Evolutionary conservation across 2,888 invertebrate species (phyloP).

Genomic region (Mesorhabditis sp.): DNA sequence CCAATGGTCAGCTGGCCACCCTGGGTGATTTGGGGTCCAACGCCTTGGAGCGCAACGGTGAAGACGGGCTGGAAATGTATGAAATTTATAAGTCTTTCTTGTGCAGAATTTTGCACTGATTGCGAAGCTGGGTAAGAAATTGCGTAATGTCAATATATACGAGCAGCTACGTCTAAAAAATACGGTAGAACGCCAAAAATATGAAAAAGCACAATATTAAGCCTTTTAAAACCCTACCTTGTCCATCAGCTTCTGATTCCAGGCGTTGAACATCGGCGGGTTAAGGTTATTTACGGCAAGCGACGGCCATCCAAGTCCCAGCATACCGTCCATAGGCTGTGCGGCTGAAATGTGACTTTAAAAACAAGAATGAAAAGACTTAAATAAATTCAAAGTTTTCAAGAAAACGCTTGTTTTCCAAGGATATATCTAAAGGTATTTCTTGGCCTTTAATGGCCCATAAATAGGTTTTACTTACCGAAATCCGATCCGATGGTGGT

Average conservation of each 20-base stretch:
- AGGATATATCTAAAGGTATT: too few relatives aligned
- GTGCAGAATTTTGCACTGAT: constrained; percentile 9
- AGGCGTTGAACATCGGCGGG: constrained; percentile 47
- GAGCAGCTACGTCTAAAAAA: too few relatives aligned
- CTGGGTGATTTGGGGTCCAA: constrained; percentile 16
- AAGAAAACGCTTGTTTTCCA: too few relatives aligned
- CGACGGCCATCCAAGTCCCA: constrained; percentile 60
- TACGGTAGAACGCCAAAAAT: too few relatives aligned
- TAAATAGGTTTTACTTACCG: constrained; percentile 50
- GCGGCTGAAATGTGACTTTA: not conserved
- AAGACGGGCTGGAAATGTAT: constrained; percentile 23
- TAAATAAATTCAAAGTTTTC: too few relatives aligned
- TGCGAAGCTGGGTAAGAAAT: not conserved
- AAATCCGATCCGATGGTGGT: constrained; percentile 62
- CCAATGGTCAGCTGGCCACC: not conserved
- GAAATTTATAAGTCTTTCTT: constrained; percentile 1
- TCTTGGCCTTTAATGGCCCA: too few relatives aligned
- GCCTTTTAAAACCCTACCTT: constrained; percentile 5
- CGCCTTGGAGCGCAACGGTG: constrained; percentile 27
- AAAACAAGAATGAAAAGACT: too few relatives aligned
- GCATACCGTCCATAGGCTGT: constrained; percentile 27
- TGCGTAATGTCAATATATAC: not conserved
- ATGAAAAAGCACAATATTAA: too few relatives aligned
- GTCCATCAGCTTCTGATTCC: constrained; percentile 37
- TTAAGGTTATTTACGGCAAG: constrained; percentile 60